These are phyloP conservation scores for Leptopilina clavipes DNA, from an alignment of 1,140 invertebrate genomes.

Conservation along the genomic window DNA sequence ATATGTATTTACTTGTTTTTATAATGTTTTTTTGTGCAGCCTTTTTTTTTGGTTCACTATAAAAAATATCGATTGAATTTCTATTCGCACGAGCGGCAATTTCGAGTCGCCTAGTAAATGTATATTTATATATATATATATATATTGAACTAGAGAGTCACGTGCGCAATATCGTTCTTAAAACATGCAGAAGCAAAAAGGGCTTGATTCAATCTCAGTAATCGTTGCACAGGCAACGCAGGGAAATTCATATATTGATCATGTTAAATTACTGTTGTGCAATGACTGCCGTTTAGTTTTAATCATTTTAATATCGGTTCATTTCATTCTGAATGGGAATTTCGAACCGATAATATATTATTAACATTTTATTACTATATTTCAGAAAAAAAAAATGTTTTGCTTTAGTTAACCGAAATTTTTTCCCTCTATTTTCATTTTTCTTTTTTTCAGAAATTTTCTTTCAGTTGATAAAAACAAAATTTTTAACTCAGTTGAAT, in stretches of 20 bases:
- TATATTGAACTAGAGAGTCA: not conserved
- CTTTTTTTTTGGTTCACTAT: not conserved
- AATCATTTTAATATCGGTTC: not conserved
- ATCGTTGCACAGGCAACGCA: not conserved
- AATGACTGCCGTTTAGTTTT: not conserved
- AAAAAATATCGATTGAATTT: not conserved
- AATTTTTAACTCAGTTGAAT: too few species aligned
- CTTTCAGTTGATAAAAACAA: too few species aligned
- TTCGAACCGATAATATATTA: too few species aligned
- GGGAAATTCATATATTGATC: conserved; percentile 14
- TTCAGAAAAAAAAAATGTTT: too few species aligned
- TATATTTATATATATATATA: not conserved
- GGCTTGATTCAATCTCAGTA: conserved; percentile 20
- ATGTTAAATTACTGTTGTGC: not conserved
- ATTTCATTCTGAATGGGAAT: not conserved
- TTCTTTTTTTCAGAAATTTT: too few species aligned
- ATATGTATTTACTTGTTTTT: not conserved
- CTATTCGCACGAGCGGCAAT: not conserved
- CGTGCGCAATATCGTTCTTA: conserved; percentile 20
- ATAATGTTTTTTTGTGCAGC: too few species aligned
- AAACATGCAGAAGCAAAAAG: conserved; percentile 14
- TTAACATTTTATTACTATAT: too few species aligned
- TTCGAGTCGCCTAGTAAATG: not conserved
- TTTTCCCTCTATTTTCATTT: too few species aligned
- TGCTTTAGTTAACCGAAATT: too few species aligned